Conservation (phyloP, 1,140 invertebrate species). For the Brachionus koreanus region DNA sequence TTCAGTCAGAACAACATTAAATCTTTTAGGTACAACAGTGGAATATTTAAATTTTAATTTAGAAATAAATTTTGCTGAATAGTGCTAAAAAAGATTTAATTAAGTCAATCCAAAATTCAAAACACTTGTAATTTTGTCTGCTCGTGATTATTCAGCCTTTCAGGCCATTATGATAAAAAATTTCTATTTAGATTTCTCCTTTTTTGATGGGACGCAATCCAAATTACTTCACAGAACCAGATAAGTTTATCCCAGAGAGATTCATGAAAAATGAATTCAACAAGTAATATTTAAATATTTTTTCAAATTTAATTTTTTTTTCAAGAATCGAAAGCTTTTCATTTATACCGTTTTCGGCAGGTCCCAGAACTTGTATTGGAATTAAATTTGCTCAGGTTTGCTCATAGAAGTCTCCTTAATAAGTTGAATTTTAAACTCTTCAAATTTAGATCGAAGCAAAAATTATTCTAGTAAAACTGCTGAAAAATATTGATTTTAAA, state of each 20-base stretch:
- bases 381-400: not conserved
- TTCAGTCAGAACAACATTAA: no score
- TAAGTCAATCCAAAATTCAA: not conserved
- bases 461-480: not conserved
- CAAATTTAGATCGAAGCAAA: not conserved
- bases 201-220: not conserved
- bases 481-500: not conserved
- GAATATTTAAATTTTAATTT: no score
- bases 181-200: not conserved
- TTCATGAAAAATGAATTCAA: not conserved
- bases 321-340: not conserved
- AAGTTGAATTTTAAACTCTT: not conserved
- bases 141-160: not conserved
- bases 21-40: no score
- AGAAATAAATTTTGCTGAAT: no score
- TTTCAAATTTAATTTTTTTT: not conserved
- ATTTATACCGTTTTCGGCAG: not conserved
- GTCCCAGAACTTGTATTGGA: not conserved
- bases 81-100: not conserved
- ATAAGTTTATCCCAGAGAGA: not conserved
- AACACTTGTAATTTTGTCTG: not conserved
- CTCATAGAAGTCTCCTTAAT: not conserved
- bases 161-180: not conserved
- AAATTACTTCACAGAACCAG: not conserved
- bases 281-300: not conserved